Evolutionary conservation across 2,113 vertebrate genomes (phyloP), one percentile per base, ranked within the genome.

Genomic region (Girardinichthys multiradiatus): DNA sequence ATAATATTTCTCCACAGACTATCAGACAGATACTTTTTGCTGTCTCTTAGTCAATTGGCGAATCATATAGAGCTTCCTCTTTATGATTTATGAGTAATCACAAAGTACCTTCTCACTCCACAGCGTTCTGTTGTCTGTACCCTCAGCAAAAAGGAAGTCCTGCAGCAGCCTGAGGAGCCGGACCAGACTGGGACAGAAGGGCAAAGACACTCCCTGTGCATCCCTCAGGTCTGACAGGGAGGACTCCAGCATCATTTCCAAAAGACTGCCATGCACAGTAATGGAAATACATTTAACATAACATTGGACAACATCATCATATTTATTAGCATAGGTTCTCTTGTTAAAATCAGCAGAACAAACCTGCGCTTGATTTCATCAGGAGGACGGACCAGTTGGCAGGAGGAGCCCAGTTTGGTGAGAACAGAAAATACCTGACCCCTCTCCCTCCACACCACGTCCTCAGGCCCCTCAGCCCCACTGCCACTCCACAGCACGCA

Each of bases 201-300:
- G 92, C 78, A 95, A 80, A 26, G 87, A 24, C 1, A 93, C 82
- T 0, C 91, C 81, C 0, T 94, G 87, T 0, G 94, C 90, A 2
- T 96, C 96, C 82, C 96, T 95, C 84, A 99, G 87, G 84, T 99
- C 98, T 0, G 95, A 96, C 87, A 98, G 82, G 0, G 97, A 96
- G 0, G 98, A 99, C 88, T 99, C 98, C 93, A 99, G 84, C 98
- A 99, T 99, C 97, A 98, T 97, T 94, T 99, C 98, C 91, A 99
- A 85, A 68, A 99, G 92, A 92, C 98, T 99, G 85, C 31, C 21
- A 45, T 45, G 42, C 19, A 17, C 4, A 45, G 17, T 19, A 77
- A 35, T 24, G 1, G 24, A 6, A 82, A 54, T 3, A 54, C 48
- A 10, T n/a, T 54, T 11, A 54, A n/a, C 48, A 10, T 54, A 11